Evolutionary conservation across 2,888 invertebrate genomes (phyloP).

Genomic region (Hemithea aestivaria): DNA sequence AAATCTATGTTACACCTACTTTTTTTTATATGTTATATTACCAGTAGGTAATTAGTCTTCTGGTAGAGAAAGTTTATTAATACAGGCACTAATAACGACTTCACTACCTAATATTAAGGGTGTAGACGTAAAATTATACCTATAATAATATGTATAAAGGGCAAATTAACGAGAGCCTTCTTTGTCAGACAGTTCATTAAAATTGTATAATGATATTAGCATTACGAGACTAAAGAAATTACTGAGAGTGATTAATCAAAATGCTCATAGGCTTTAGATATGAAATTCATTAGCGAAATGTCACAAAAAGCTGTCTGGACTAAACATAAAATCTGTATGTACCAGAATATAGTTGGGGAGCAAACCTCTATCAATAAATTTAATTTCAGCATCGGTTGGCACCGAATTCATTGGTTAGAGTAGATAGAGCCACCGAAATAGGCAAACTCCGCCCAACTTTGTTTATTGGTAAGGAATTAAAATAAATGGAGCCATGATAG

Average conservation of each 20-base stretch:
- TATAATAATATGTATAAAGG: no score
- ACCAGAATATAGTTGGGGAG: slow-evolving; percentile 1
- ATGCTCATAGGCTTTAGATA: neutral
- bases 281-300: neutral
- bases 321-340: slow-evolving; percentile 3
- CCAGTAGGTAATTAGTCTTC: no score
- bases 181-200: slow-evolving; percentile 5
- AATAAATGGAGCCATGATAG: slow-evolving; percentile 39
- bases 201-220: slow-evolving; percentile 4
- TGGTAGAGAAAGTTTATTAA: no score
- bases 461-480: slow-evolving; percentile 36
- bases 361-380: slow-evolving; percentile 20
- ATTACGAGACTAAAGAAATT: neutral
- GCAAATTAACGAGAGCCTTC: slow-evolving; percentile 1
- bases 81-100: no score
- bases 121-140: no score
- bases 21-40: no score
- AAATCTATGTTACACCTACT: no score
- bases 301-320: slow-evolving; percentile 3
- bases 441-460: neutral
- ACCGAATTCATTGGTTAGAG: slow-evolving; percentile 18
- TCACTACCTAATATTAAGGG: no score
- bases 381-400: slow-evolving; percentile 13
- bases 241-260: slow-evolving; percentile 1
- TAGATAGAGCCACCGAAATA: neutral